Base-by-base conservation (phyloP, 2,888 invertebrate species). In the Papilio demoleus region DNA sequence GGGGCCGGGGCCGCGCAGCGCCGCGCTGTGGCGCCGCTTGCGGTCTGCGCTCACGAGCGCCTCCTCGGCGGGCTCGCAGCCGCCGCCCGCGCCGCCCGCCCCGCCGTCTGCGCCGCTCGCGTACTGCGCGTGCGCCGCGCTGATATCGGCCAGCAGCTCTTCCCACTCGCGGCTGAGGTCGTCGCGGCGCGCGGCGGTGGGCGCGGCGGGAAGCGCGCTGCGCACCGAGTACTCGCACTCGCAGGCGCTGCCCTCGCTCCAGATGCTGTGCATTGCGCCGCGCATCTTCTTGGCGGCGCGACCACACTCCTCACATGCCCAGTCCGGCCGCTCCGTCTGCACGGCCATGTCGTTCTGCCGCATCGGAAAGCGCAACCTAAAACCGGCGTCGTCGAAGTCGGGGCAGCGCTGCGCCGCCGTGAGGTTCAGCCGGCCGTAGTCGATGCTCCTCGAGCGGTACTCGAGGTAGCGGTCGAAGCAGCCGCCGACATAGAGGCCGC, bases 291-390 rank as follows among this genome's bases (percentile, higher is more conserved):
- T 90, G 8, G 88, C 88, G 40, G 85, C 81, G 67, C 81, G 79
- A 66, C 86, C 86, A 81, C 88, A 88, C 77, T 85, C 86, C 76
- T 83, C 87, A 82, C 88, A 86, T 61, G 83, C 78, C 84, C 85
- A 83, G 64, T 70, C 73, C 71, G 72, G 71, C 40, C 71, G 68
- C 72, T 86, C 87, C 42, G 91, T 90, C 82, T 91, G 91, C 77
- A 78, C 84, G 68, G 71, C 85, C 45, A 80, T 85, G 79, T 91
- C 88, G 69, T 71, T 64, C 81, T 89, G 90, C 27, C 83, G 81
- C 81, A 90, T 91, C 77, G 94, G 94, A 85, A 96, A 97, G 81
- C 96, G 96, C 74, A 96, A 93, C 60, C 94, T 87, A 82, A 95
- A 94, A 36, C 88, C 92, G 63, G 81, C 79, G 73, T 85, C 87